Conservation (phyloP, 2,113 vertebrate species). For the Corythaeola cristata region DNA sequence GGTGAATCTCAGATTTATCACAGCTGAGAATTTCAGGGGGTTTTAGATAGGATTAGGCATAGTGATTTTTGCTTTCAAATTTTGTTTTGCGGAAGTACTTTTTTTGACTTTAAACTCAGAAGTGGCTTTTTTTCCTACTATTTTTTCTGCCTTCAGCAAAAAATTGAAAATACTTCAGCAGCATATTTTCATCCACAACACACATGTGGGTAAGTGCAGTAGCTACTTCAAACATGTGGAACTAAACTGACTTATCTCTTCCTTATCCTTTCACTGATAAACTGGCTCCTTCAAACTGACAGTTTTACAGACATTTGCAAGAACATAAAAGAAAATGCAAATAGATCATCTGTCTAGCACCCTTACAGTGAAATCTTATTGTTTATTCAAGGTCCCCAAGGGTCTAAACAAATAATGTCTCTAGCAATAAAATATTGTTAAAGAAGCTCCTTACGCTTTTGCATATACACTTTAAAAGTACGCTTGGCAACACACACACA, state of each 20-base stretch:
- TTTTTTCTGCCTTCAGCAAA: not conserved
- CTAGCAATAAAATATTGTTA: conserved; percentile 64
- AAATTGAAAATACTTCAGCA: conserved; percentile 25
- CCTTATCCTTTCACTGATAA: conserved; percentile 85
- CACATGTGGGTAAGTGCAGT: conserved; percentile 74
- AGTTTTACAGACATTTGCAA: conserved; percentile 80
- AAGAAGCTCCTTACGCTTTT: conserved; percentile 45
- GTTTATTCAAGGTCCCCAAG: conserved; percentile 73
- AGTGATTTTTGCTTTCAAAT: not conserved
- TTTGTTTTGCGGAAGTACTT: not conserved
- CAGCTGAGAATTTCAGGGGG: not conserved
- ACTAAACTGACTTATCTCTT: conserved; percentile 87
- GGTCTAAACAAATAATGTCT: conserved; percentile 72
- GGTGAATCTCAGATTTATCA: not conserved
- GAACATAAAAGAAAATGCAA: conserved; percentile 84
- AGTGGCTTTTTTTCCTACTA: not conserved
- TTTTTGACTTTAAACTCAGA: not conserved
- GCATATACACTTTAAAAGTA: not conserved
- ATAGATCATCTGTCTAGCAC: conserved; percentile 77
- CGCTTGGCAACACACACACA: not conserved
- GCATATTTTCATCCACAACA: conserved; percentile 56
- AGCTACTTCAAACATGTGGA: conserved; percentile 88
- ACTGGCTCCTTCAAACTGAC: conserved; percentile 80
- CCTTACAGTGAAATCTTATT: conserved; percentile 69
- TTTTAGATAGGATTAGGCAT: not conserved